Evolutionary conservation across 2,888 invertebrate genomes (phyloP), one percentile per base, ranked within the genome.

Genomic region (Gymnosoma rotundatum): DNA sequence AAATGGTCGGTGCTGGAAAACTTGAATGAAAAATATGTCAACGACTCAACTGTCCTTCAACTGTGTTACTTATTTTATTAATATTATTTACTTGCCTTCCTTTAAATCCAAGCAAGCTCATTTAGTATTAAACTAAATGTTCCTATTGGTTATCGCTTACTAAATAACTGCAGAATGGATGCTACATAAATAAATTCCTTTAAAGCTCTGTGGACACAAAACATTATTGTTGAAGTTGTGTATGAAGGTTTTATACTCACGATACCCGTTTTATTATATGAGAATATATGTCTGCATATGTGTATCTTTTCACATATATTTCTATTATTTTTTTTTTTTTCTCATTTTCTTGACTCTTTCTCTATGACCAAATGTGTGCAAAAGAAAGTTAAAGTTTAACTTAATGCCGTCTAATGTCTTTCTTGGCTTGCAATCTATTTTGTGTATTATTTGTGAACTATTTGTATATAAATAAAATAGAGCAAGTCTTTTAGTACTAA

Each of bases 341-440:
- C 54, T 50, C 54, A 25, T 72, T 69, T 75, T 32, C 50, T 70
- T 52, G 45, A 63, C 21, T 78, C 21, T 52, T 64, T 58, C 60
- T 73, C 64, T 64, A 63, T 63, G 58, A 76, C 70, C 64, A 82
- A 78, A 70, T 66, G 64, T 76, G 75, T 82, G 75, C 75, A 82
- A 82, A 81, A 82, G 81, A 82, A 82, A 82, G 81, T 82, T 82
- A 64, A 76, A 70, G 42, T 60, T 76, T 42, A 70, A 54, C 56
- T 79, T 66, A 54, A 25, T 66, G 69, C 66, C 21, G 9, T 67
- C 18, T 32, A 73, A 60, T 50, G 12, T 60, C 7, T 32, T 38
- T 48, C 42, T 66, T 14, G 56, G 61, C n/a, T 48, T 16, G 5
- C 45, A 16, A n/a, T 48, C n/a, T 48, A 6, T 7, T 16, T 1